Evolutionary conservation across 2,888 invertebrate species (phyloP).

Genomic region (Idaea biselata): DNA sequence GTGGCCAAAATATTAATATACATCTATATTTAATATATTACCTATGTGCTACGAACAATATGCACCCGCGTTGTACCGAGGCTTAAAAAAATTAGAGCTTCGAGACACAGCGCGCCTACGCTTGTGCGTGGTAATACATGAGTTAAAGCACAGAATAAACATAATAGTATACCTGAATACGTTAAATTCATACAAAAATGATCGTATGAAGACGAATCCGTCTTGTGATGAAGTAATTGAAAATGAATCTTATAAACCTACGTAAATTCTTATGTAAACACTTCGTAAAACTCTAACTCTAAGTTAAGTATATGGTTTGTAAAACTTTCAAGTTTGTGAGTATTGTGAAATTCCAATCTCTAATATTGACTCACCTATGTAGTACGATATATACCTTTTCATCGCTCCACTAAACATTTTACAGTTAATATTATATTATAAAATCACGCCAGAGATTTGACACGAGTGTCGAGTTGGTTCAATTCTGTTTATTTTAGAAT

Average conservation of each 20-base stretch:
- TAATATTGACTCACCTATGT: slow-evolving; percentile 54
- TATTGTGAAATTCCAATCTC: slow-evolving; percentile 59
- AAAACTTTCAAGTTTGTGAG: slow-evolving; percentile 36
- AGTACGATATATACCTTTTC: slow-evolving; percentile 46
- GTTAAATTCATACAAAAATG: not conserved
- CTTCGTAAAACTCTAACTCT: not conserved
- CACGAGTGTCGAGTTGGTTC: slow-evolving; percentile 39
- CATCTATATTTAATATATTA: too few relatives aligned
- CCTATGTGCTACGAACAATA: too few relatives aligned
- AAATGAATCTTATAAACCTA: not conserved
- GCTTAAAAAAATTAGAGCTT: too few relatives aligned
- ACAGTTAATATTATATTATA: slow-evolving; percentile 76
- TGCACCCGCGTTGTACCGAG: too few relatives aligned
- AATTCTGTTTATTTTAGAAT: slow-evolving; percentile 62
- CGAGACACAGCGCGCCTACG: too few relatives aligned
- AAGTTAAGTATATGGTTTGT: too few relatives aligned
- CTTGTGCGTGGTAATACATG: too few relatives aligned
- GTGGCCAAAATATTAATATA: too few relatives aligned
- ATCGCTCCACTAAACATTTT: slow-evolving; percentile 57
- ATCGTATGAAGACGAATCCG: not conserved
- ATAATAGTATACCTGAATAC: not conserved
- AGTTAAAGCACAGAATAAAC: too few relatives aligned
- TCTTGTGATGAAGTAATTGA: not conserved
- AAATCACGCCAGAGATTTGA: slow-evolving; percentile 69
- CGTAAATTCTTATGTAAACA: not conserved